Percentiles rank a stretch among this genome's conserved stretches.
Evolutionary conservation across 2,113 vertebrate species (phyloP).

Genomic region (Ahaetulla prasina): DNA sequence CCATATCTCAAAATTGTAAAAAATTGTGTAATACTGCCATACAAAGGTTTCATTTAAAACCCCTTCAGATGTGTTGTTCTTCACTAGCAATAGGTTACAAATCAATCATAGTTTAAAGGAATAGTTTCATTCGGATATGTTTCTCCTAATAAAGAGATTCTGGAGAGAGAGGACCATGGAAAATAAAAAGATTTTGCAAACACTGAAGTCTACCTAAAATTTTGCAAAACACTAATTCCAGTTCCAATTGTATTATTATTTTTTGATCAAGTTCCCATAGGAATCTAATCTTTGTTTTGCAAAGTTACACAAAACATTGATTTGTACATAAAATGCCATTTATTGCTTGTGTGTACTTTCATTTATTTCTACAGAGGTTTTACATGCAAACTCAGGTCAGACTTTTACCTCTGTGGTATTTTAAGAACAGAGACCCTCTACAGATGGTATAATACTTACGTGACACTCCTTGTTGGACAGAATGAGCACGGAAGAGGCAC

Average conservation of each 20-base stretch:
- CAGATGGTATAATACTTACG: slow-evolving; percentile 75
- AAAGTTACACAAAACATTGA: slow-evolving; percentile 28
- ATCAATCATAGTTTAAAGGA: neutral
- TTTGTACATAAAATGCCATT: neutral
- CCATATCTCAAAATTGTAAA: neutral
- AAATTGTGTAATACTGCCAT: neutral
- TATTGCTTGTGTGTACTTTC: neutral
- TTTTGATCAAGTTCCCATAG: slow-evolving; percentile 36
- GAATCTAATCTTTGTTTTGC: slow-evolving; percentile 50
- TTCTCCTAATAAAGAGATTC: neutral
- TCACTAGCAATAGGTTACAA: neutral
- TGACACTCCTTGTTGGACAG: slow-evolving; percentile 89
- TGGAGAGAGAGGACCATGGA: neutral
- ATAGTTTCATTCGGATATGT: neutral
- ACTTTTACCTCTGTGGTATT: neutral
- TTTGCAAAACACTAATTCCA: slow-evolving; percentile 37
- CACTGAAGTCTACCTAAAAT: neutral
- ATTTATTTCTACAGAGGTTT: neutral
- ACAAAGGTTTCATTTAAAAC: neutral
- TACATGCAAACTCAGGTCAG: neutral
- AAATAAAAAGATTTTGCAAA: neutral
- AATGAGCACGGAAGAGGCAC: slow-evolving; percentile 86
- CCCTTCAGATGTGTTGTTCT: neutral
- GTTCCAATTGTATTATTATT: slow-evolving; percentile 35
- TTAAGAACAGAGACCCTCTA: neutral